These are phyloP conservation scores for Danio kyathit DNA, from an alignment of 2,797 vertebrate genomes.

Conservation along the genomic window DNA sequence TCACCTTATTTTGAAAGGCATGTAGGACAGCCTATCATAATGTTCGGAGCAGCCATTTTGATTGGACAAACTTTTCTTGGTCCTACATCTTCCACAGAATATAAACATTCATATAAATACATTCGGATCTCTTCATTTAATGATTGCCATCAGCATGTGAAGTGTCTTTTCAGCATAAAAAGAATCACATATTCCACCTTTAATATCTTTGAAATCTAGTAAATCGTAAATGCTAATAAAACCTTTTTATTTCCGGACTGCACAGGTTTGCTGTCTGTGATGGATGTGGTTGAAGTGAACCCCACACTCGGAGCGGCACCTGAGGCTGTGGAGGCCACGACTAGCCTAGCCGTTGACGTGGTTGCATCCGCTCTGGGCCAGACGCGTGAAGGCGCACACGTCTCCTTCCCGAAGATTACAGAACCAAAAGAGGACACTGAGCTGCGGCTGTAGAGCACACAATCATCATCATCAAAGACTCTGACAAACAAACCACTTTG, in stretches of 20 bases:
- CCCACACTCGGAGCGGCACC: constrained; percentile 84
- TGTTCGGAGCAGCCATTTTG: too few relatives aligned
- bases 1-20: too few relatives aligned
- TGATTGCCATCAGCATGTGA: too few relatives aligned
- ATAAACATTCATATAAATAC: too few relatives aligned
- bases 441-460: constrained; percentile 72
- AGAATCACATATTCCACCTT: too few relatives aligned
- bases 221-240: background rate
- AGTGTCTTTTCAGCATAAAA: too few relatives aligned
- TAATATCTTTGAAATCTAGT: background rate
- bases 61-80: too few relatives aligned
- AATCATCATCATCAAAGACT: constrained; percentile 55
- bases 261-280: constrained; percentile 92
- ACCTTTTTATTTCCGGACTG: background rate
- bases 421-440: constrained; percentile 81
- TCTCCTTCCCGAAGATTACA: constrained; percentile 81
- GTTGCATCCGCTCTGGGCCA: constrained; percentile 93
- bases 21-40: too few relatives aligned
- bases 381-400: constrained; percentile 88
- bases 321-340: constrained; percentile 89
- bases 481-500: constrained; percentile 53
- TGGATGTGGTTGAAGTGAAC: constrained; percentile 97
- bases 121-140: too few relatives aligned
- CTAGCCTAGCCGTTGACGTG: constrained; percentile 88
- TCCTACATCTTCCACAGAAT: too few relatives aligned